Evolutionary conservation across 2,113 vertebrate species (phyloP).

Genomic region (Microcebus lehilahytsara): DNA sequence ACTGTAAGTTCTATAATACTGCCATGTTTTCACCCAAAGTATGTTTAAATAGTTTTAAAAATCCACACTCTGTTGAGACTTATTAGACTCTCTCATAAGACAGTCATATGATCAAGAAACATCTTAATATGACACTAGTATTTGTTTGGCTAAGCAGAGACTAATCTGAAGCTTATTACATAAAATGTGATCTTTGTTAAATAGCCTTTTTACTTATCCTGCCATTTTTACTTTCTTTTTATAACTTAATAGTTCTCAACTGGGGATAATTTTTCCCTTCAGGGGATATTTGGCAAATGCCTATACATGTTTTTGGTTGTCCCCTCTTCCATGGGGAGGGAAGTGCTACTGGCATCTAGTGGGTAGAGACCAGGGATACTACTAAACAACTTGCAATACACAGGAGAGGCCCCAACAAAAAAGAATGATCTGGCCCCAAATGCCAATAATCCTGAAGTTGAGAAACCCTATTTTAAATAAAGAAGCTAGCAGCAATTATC

Average conservation of each 20-base stretch:
- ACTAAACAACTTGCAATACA: not conserved
- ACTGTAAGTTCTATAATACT: not conserved
- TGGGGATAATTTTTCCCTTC: not conserved
- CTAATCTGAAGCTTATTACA: conserved; percentile 63
- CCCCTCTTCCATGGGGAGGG: not conserved
- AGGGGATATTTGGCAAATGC: not conserved
- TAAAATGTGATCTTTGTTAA: conserved; percentile 62
- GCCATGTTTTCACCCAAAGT: not conserved
- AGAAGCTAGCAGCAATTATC: not conserved
- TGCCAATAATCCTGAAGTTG: not conserved
- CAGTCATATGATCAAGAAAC: conserved; percentile 50
- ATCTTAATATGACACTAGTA: conserved; percentile 58
- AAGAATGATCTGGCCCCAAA: not conserved
- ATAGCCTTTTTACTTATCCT: conserved; percentile 11
- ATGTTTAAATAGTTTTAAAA: not conserved
- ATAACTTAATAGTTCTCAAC: conserved; percentile 29
- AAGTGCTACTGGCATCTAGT: not conserved
- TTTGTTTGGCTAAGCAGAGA: conserved; percentile 73
- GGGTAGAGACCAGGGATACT: not conserved
- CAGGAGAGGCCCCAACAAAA: not conserved
- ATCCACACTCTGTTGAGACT: not conserved
- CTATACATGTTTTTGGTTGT: not conserved
- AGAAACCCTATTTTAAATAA: conserved; percentile 36
- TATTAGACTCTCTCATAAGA: not conserved
- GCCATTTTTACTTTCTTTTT: conserved; percentile 19